Base-by-base conservation (phyloP, 2,888 invertebrate species). In the Parnassius orleans region DNA sequence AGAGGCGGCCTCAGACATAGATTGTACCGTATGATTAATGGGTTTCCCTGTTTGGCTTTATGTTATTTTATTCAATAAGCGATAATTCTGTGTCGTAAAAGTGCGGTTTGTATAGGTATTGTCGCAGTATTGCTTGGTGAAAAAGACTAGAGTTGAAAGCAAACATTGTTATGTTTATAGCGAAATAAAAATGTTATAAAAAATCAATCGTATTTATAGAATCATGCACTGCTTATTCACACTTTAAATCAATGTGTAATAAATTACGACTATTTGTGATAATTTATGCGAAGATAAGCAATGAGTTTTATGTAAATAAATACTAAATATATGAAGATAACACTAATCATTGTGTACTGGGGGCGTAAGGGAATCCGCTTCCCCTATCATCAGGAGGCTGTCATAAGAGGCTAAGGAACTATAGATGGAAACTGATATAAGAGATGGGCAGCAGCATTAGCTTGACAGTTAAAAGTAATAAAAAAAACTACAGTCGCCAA, bases 1-100 rank as follows among this genome's bases (percentile, higher is more conserved):
- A 75, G 14, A 48, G 74, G 72, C 68, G 61, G 72, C 72, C 72
- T 78, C 76, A 77, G 76, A 76, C 78, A 78, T 80, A 75, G 76
- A 81, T 78, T 82, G 78, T 74, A 77, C 72, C 69, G 70, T 79
- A 83, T 90, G 90, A 90, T 80, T 82, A 90, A 90, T 90, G 81
- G 75, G 77, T 69, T 75, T 79, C 72, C 77, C 77, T 82, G 75
- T 79, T 78, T 74, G 75, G 75, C 74, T 81, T 81, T 80, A 78
- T 82, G 70, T 70, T 71, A 69, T 68, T 69, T 75, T 69, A 60
- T 74, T 73, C 65, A 72, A 76, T 77, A 72, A 73, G 70, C 73
- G 77, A 81, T 84, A 80, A 75, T 74, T 66, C 71, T 64, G 65
- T 62, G 56, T 66, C 65, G 61, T 66, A 72, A 83, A 82, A 83